Evolutionary conservation across 2,888 invertebrate species (phyloP), one percentile per base, ranked within the genome.

Genomic region (Zaprionus obscuricornis): DNA sequence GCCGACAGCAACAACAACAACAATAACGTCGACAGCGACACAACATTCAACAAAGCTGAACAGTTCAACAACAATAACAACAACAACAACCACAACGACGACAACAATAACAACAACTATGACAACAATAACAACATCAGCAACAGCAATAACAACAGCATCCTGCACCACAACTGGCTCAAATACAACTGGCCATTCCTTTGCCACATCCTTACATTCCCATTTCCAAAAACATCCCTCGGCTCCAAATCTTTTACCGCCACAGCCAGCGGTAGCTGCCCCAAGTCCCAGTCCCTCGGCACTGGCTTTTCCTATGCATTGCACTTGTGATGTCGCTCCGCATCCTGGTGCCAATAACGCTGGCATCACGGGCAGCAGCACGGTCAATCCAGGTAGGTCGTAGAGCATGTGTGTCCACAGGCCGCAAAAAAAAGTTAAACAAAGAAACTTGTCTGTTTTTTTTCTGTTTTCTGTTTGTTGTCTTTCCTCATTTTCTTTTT

Each of bases 151-250:
- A n/a, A n/a, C n/a, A n/a, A 40, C 58, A 55, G 31, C 72, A 33
- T 49, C 58, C 29, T 45, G 26, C 64, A 72, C 57, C 57, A n/a
- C 55, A n/a, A 34, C 54, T 6, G 46, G 57, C 33, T 33, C 31
- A n/a, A n/a, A n/a, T 26, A 3, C 34, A 26, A 45, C 63, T 17
- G 71, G 57, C 33, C 68, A 68, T 10, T 65, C 27, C 37, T 46
- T 74, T 62, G 49, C 71, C 55, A 63, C 82, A 39, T 82, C 87
- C 74, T 72, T 79, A 50, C 88, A 88, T 58, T 87, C 88, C 70
- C 88, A 88, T 67, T 88, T 88, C 68, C 88, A 88, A 74, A 88
- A 87, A 58, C 88, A 88, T 83, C 88, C 88, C n/a, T 88, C 88
- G 37, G 88, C 88, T 14, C 88, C 88, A 7, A 88, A 88, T 56